Base-by-base conservation (phyloP, 1,140 invertebrate genomes). In the Drosophila takahashii region DNA sequence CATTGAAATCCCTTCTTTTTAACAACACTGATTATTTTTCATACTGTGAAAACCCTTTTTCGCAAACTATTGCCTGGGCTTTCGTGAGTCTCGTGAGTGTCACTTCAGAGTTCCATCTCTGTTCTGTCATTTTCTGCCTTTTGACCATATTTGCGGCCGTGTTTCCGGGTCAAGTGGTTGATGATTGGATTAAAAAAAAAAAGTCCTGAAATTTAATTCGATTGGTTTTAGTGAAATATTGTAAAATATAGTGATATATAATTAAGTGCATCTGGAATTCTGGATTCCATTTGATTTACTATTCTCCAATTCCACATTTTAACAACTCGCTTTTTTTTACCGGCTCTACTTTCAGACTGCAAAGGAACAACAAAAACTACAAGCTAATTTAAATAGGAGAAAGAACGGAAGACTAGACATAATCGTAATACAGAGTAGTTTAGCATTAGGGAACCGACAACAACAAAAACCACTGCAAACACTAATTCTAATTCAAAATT, bases 341-440 rank as follows among this genome's bases (percentile, higher is more conserved):
- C 4, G 2, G 11, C 36, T 48, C 2, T 42, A 7, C 16, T 44
- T 87, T 50, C 77, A 89, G 84, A 89, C 84, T 89, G 84, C 74
- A 83, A 81, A 77, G 84, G 85, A 89, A 89, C 84, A 89, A 87
- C 71, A 78, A 78, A 56, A 59, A 51, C 37, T 57, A 79, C 73
- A 81, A 87, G 71, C 62, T 70, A 71, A 41, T 78, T 50, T 57
- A 77, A 65, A 39, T 48, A 86, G 85, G 84, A 87, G 87, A 83
- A 87, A 87, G 83, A 87, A 70, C 67, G 72, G 80, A 89, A 89
- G 85, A 89, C 85, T 89, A 80, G 77, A 87, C 58, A 72, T 76
- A 79, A 86, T 66, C 69, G 61, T 70, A 75, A 72, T 51, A 66
- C 71, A 56, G 26, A 64, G 51, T 66, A 79, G 50, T 39, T 77